Evolutionary conservation across 2,888 invertebrate genomes (phyloP).

Genomic region (Gisinianus flammeolus): DNA sequence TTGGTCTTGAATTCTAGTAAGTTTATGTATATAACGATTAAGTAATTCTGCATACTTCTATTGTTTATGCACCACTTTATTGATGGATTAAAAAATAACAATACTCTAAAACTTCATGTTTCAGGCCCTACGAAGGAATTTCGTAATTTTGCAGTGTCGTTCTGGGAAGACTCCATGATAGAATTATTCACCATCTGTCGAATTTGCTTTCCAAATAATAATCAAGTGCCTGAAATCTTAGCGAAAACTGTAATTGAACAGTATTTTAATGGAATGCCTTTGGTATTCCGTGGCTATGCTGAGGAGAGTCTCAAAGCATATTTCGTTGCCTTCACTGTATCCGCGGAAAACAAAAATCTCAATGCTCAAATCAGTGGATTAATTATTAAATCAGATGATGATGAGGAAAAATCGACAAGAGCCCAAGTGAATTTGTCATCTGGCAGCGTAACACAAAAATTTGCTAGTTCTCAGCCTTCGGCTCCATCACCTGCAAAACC

Average conservation of each 20-base stretch:
- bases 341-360: neutral
- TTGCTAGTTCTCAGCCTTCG: neutral
- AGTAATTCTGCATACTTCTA: neutral
- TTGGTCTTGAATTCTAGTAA: conserved; percentile 37
- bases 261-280: conserved; percentile 48
- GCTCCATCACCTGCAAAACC: neutral
- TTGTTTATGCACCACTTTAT: too few species aligned
- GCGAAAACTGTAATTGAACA: conserved; percentile 46
- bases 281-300: conserved; percentile 35
- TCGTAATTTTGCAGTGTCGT: conserved; percentile 21
- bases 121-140: conserved; percentile 18
- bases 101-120: neutral
- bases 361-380: conserved; percentile 7
- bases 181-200: conserved; percentile 46
- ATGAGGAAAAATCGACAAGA: neutral
- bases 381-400: conserved; percentile 3
- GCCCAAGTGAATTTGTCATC: neutral
- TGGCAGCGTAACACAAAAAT: neutral
- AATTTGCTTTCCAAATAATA: conserved; percentile 46
- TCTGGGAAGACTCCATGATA: conserved; percentile 42
- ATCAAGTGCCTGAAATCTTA: conserved; percentile 48
- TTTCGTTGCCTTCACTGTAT: conserved; percentile 14
- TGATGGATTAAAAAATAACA: neutral
- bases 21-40: neutral
- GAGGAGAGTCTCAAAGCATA: conserved; percentile 25